These are phyloP conservation scores for Telmatochromis sp. DNA, from an alignment of 2,113 vertebrate genomes.

Conservation along the genomic window DNA sequence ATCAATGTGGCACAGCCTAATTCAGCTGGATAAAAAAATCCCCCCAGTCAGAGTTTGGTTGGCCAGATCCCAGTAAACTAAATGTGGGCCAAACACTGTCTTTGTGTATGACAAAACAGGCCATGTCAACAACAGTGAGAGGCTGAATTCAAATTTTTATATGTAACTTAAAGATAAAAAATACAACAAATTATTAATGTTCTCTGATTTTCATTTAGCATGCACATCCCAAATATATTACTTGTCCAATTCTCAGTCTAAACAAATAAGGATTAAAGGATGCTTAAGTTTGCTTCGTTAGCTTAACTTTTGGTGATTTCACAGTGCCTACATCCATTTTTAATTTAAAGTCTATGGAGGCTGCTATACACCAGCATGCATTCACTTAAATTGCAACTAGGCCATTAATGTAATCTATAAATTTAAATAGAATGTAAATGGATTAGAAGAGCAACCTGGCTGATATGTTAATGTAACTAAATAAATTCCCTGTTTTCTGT, in stretches of 20 bases:
- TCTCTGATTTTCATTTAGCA: not conserved
- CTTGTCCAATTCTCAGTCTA: not conserved
- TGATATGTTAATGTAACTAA: not conserved
- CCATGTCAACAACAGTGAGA: not conserved
- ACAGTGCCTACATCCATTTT: not conserved
- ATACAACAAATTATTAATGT: not conserved
- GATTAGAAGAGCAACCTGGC: not conserved
- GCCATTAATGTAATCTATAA: not conserved
- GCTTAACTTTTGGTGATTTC: not conserved
- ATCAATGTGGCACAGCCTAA: not conserved
- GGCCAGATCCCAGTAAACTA: not conserved
- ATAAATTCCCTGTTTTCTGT: not conserved
- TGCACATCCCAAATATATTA: not conserved
- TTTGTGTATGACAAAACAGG: not conserved
- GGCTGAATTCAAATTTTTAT: not conserved
- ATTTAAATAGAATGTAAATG: not conserved
- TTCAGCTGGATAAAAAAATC: not conserved
- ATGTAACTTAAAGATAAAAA: not conserved
- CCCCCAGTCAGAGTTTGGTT: not conserved
- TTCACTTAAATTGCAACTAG: not conserved
- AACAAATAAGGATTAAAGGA: not conserved
- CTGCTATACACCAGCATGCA: not conserved
- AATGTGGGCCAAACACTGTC: not conserved
- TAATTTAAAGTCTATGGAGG: not conserved
- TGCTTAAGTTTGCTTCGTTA: not conserved